Base-by-base conservation (phyloP, 2,113 vertebrate genomes). In the Mus spicilegus region DNA sequence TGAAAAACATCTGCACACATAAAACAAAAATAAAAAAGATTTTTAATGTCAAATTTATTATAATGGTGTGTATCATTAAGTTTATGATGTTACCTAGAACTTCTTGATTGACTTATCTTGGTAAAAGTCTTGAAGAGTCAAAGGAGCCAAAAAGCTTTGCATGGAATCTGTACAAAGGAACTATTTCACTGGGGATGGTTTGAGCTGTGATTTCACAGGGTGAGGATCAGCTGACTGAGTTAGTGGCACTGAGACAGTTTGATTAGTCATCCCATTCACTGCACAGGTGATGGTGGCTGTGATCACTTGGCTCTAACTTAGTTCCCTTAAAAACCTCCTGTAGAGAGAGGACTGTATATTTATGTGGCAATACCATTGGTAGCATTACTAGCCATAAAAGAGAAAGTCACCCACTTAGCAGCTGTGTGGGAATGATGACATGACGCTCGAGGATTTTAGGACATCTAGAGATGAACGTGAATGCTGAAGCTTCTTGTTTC, bases 181-280 rank as follows among this genome's bases (percentile, higher is more conserved):
- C 19, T 11, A 63, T 33, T 61, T 75, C 49, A 65, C 19, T 12
- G 49, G 33, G 39, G 24, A 63, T 36, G 17, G 3, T 9, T 12
- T 2, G 46, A 76, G 14, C 49, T 58, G 7, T 67, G 24, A 24
- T 65, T 65, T 91, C 58, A 63, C 63, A 36, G 75, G 36, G 75
- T 90, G 42, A 80, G 90, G 51, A 49, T 16, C 36, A 49, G 7
- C 20, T 87, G 22, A n/a, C 12, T 30, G 26, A 80, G 14, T 14
- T 7, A 0, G 33, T 7, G 36, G 20, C 33, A 26, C 0, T 78
- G 42, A 56, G 56, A 65, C 0, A 30, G 7, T 67, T 16, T 24
- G 42, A 3, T 78, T n/a, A 30, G 28, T 26, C 39, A 76, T 2
- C 20, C 33, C 5, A 39, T 22, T 1, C 42, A 13, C 49, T 75